phyloP scores from a whole-genome alignment of 2,888 invertebrate genomes.

The Cybosia mesomella region DNA sequence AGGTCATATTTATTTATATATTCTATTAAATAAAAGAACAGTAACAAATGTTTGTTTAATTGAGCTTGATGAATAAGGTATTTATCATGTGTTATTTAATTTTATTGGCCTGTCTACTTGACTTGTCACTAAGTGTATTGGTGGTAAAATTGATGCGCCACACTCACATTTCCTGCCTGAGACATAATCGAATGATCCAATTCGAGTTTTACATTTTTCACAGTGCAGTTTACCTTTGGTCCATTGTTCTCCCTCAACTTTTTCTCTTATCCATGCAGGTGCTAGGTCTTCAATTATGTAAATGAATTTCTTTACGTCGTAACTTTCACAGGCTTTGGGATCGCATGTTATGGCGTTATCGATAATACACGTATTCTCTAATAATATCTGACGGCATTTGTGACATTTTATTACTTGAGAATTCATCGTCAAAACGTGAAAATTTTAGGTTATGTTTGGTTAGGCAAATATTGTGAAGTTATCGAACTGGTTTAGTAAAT shows the following conservation, averaged over 20 bases:
- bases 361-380: conserved; percentile 56
- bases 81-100: conserved; percentile 14
- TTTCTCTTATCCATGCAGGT: conserved; percentile 86
- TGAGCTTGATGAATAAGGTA: not conserved
- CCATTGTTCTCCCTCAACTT: conserved; percentile 87
- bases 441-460: conserved; percentile 9
- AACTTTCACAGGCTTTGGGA: conserved; percentile 64
- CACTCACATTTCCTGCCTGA: conserved; percentile 89
- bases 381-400: conserved; percentile 77
- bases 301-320: conserved; percentile 70
- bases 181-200: conserved; percentile 90
- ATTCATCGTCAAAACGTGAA: conserved; percentile 20
- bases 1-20: conserved; percentile 34
- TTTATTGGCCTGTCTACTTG: conserved; percentile 86
- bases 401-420: conserved; percentile 72
- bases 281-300: conserved; percentile 86
- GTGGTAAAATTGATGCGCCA: conserved; percentile 82
- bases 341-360: conserved; percentile 56
- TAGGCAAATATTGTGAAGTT: not conserved
- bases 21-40: conserved; percentile 18
- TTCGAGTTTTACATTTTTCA: conserved; percentile 86
- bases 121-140: conserved; percentile 88
- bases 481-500: not conserved
- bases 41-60: conserved; percentile 25
- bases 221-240: conserved; percentile 90